Evolutionary conservation across 2,113 vertebrate species (phyloP).

Genomic region (Hucho hucho): DNA sequence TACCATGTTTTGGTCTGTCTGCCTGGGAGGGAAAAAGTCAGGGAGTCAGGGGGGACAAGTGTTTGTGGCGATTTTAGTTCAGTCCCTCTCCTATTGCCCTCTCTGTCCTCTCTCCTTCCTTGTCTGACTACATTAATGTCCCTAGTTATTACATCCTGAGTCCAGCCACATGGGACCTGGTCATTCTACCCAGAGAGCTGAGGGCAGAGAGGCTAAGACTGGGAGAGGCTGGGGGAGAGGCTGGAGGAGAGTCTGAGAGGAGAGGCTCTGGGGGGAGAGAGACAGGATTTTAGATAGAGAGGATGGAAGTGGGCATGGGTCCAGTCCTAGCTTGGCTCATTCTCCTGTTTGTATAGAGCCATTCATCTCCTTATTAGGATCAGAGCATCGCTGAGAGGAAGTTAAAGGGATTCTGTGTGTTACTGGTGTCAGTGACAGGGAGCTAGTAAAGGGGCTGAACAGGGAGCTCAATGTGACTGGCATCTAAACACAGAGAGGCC

Average conservation of each 20-base stretch:
- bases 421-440: conserved; percentile 56
- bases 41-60: neutral
- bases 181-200: neutral
- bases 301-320: conserved; percentile 45
- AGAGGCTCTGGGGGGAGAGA: neutral
- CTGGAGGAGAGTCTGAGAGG: neutral
- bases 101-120: conserved; percentile 7
- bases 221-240: neutral
- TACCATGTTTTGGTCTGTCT: neutral
- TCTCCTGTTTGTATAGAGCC: conserved; percentile 60
- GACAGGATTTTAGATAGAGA: conserved; percentile 20
- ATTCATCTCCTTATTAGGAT: conserved; percentile 75
- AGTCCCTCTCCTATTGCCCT: conserved; percentile 13
- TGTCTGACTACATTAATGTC: conserved; percentile 18
- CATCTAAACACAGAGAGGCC: conserved; percentile 19
- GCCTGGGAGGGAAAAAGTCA: neutral
- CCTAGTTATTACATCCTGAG: neutral
- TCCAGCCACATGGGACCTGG: conserved; percentile 15
- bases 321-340: conserved; percentile 48
- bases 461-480: conserved; percentile 1
- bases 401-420: conserved; percentile 52
- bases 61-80: conserved; percentile 27
- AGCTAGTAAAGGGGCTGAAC: conserved; percentile 46
- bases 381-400: conserved; percentile 56
- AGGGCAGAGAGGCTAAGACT: neutral